Base-by-base conservation (phyloP, 1,140 invertebrate genomes). In the Yoshiicerus persimilis region DNA sequence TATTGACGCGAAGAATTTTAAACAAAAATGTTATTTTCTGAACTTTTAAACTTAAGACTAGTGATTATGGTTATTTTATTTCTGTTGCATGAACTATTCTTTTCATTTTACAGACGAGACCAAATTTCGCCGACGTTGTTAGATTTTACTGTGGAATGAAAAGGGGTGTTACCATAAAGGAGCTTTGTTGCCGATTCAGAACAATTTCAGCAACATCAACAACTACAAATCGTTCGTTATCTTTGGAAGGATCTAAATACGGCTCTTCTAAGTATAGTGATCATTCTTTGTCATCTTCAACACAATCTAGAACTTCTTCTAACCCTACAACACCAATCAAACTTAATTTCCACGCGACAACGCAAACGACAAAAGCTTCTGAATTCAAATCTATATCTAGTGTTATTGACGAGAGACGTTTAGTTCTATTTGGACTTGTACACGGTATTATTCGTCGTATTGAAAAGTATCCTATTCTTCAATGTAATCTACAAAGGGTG, bases 381-480 rank as follows among this genome's bases (percentile, higher is more conserved):
- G 83, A 89, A 66, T 88, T 88, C 39, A 88, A 90, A 77, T 88
- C 90, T 0, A 77, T 91, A 36, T 77, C 90, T 0, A 87, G 70
- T 66, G 88, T 91, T 87, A 96, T 97, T 87, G 96, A 97, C 91
- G 96, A 97, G 90, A 93, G 96, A n/a, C 96, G 95, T 91, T 94
- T 99, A n/a, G 95, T 99, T 0, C 96, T 97, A 91, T 99, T 98
- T 93, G 97, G 97, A 1, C 92, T 98, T 41, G 94, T 98, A 86
- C 96, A 98, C 92, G 96, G 96, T 0, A 93, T 98, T 20, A 96
- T 99, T 87, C 94, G 96, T 64, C 94, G 97, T 90, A 94, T 99
- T 8, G 95, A 97, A 88, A 96, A 97, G 92, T 95, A 87, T 88
- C 87, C 88, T 0, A 34, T 91, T 27, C 64, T 87, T 1, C 86